Evolutionary conservation across 2,797 vertebrate species (phyloP).

Genomic region (Crenuchus spilurus): DNA sequence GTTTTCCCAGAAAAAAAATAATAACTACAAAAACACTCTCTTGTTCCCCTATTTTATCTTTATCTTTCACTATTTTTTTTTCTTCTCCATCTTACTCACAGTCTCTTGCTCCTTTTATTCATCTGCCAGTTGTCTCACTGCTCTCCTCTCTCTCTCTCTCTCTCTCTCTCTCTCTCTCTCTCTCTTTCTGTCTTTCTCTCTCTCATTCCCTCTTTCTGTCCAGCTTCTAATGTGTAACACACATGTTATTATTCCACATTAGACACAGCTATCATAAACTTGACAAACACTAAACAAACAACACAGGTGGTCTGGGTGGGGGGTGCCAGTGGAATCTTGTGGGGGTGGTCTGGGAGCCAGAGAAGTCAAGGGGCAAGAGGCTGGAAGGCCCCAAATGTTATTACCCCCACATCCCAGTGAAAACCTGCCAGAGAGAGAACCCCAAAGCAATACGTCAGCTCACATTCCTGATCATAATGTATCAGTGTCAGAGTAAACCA

Average conservation of each 20-base stretch:
- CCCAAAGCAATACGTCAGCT: neutral
- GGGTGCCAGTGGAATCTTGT: conserved; percentile 18
- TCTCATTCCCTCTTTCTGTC: conserved; percentile 44
- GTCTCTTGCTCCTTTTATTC: neutral
- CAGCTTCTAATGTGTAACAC: conserved; percentile 65
- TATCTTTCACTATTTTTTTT: conserved; percentile 11
- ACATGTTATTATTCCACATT: conserved; percentile 69
- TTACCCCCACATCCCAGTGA: conserved; percentile 42
- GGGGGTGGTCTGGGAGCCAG: conserved; percentile 43
- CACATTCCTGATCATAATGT: conserved; percentile 53
- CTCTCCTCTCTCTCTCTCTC: conserved; percentile 5
- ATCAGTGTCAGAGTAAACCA: conserved; percentile 58
- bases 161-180: neutral
- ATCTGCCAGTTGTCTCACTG: neutral
- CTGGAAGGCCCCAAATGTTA: conserved; percentile 22
- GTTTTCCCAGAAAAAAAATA: conserved; percentile 47
- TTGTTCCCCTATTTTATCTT: neutral
- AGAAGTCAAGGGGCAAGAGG: conserved; percentile 44
- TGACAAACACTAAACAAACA: conserved; percentile 77
- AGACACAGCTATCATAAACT: conserved; percentile 74
- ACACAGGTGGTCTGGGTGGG: conserved; percentile 68
- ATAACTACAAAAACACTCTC: neutral
- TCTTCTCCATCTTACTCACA: conserved; percentile 13
- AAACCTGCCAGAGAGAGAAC: conserved; percentile 40
- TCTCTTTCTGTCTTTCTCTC: conserved; percentile 10